A percentile compares a stretch with the other conserved stretches of the same genome.
These are phyloP conservation scores for Synanthedon formicaeformis DNA, from an alignment of 2,888 invertebrate genomes.

Conservation along the genomic window DNA sequence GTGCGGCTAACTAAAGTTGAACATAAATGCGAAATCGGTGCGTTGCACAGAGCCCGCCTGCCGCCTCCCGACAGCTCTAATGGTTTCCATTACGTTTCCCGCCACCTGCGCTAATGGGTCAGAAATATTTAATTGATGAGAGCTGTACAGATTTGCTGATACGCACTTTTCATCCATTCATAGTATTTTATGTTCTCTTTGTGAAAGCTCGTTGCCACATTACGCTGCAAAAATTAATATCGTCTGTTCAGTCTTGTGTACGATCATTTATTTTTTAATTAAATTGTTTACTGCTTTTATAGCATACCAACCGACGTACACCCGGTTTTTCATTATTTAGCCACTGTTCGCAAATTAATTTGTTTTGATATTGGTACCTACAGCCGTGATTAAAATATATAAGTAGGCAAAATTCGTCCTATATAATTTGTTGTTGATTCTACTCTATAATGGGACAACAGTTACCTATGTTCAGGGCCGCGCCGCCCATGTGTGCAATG, in stretches of 20 bases:
- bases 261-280: background rate
- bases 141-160: conserved; percentile 38
- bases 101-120: conserved; percentile 63
- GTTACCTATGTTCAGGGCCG: too few relatives aligned
- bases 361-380: too few relatives aligned
- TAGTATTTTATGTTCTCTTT: conserved; percentile 20
- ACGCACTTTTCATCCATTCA: conserved; percentile 47
- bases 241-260: background rate
- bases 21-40: conserved; percentile 24
- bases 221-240: conserved; percentile 1
- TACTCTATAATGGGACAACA: too few relatives aligned
- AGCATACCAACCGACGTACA: background rate
- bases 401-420: too few relatives aligned
- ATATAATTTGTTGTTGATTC: too few relatives aligned
- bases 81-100: conserved; percentile 60
- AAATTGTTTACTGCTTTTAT: background rate
- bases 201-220: background rate
- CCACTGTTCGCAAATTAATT: too few relatives aligned
- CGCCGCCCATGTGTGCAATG: too few relatives aligned
- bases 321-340: too few relatives aligned
- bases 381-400: too few relatives aligned
- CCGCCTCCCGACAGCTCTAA: conserved; percentile 30
- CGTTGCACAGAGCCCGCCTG: conserved; percentile 17
- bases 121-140: conserved; percentile 57
- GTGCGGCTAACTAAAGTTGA: conserved; percentile 22